Conservation (phyloP, 2,888 invertebrate species). For the Unio delphinus region DNA sequence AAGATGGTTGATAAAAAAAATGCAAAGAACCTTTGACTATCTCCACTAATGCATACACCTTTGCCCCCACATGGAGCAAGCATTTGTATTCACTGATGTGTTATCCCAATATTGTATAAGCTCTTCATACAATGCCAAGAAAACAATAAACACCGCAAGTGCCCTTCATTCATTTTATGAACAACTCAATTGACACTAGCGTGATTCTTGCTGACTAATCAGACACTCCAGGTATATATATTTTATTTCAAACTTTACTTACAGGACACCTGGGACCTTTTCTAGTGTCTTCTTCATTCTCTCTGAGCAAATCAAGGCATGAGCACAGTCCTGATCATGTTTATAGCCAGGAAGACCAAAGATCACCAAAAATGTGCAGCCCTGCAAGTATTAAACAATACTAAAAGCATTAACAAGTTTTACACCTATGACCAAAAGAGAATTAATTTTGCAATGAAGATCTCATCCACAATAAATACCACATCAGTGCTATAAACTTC, state of each 20-base stretch:
- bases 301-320: constrained; percentile 77
- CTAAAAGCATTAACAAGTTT: not conserved
- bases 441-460: too few species aligned
- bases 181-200: too few species aligned
- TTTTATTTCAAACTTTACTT: constrained; percentile 13
- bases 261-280: constrained; percentile 73
- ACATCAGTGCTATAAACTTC: too few species aligned
- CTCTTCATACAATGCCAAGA: not conserved
- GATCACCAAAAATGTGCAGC: constrained; percentile 78
- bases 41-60: too few species aligned
- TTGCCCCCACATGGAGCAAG: too few species aligned
- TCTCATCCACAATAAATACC: too few species aligned
- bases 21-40: too few species aligned
- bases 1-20: too few species aligned
- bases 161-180: too few species aligned
- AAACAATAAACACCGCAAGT: not conserved
- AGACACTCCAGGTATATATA: not conserved
- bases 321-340: constrained; percentile 78
- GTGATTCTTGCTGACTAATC: too few species aligned
- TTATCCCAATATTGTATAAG: not conserved
- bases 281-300: constrained; percentile 74
- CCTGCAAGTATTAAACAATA: constrained; percentile 63
- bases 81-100: too few species aligned
- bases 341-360: constrained; percentile 80
- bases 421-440: too few species aligned